Conservation (phyloP, 92 coral and sea anemone genomes). For the Paramuricea clavata region DNA sequence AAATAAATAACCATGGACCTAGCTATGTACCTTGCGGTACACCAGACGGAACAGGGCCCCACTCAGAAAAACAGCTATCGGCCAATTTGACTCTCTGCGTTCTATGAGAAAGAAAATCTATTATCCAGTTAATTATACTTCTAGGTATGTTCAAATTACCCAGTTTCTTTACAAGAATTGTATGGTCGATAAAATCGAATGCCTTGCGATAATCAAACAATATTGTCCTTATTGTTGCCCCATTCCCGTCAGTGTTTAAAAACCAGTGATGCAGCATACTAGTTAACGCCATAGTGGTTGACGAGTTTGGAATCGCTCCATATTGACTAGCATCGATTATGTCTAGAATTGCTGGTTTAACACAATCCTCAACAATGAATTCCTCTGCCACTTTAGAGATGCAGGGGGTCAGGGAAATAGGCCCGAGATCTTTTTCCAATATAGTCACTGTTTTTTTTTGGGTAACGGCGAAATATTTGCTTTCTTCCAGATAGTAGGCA, state of each 20-base stretch:
- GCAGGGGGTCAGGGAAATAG: constrained; percentile 42
- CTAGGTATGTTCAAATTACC: not conserved
- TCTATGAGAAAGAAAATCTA: too few relatives aligned
- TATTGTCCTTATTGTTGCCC: not conserved
- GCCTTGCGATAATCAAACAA: not conserved
- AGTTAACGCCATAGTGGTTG: too few relatives aligned
- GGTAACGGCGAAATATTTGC: constrained; percentile 41
- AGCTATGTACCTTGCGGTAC: not conserved
- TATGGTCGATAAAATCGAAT: not conserved
- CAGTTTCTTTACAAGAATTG: not conserved
- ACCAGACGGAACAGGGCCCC: not conserved
- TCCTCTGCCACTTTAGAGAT: constrained; percentile 51
- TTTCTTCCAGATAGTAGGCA: constrained; percentile 59
- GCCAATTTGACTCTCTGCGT: not conserved
- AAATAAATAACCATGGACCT: not conserved
- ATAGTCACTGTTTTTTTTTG: constrained; percentile 44
- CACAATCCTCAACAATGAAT: constrained; percentile 34
- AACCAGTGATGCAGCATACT: too few relatives aligned
- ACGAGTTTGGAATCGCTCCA: too few relatives aligned
- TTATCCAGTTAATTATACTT: too few relatives aligned
- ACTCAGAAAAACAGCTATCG: not conserved
- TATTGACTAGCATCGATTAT: constrained; percentile 21
- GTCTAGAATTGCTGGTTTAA: constrained; percentile 61
- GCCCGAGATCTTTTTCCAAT: constrained; percentile 60
- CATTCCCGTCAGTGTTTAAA: not conserved